Evolutionary conservation across 2,113 vertebrate species (phyloP), one percentile per base, ranked within the genome.

Genomic region (Saguinus imperator): DNA sequence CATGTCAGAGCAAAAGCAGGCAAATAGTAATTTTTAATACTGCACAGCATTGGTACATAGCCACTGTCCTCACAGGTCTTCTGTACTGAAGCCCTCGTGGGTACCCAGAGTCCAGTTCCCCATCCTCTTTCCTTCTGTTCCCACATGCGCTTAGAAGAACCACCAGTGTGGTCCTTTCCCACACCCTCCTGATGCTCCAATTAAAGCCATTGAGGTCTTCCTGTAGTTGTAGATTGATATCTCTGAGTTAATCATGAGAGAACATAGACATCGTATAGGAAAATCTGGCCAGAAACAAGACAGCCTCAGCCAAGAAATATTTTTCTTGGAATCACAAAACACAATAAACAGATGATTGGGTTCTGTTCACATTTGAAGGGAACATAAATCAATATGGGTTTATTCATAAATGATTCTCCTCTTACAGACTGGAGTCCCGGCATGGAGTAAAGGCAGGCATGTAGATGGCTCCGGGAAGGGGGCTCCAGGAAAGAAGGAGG

Each of bases 41-140:
- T 0, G 0, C 1, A 8, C 50, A 10, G 87, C 2, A 3, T 3
- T 35, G 83, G 43, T 1, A 0, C 0, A 0, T 8, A 20, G 32
- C 40, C 16, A 68, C 37, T 1, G 5, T 6, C 12, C 7, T 12
- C 43, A 0, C 0, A 17, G 7, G n/a, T 17, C 25, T 21, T 40
- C 75, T 52, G 72, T 25, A 1, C 40, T 2, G 20, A 52, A 48
- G 29, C n/a, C 70, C 48, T 27, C 0, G 0, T 16, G 23, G 21
- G 23, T 27, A 21, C 45, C 8, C 6, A 6, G 23, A 13, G 6
- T 57, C 61, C 50, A 25, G 80, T 1, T 6, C 57, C 32, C 16
- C 13, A 0, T 32, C n/a, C 32, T 43, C 21, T 73, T 5, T 23
- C 50, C 14, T 8, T 21, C 6, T 6, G 6, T n/a, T 8, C 6